A percentile compares a stretch with the other conserved stretches of the same genome.
Conservation (phyloP, 30 jellyfish, hydroid and myxozoan species). For the Mastigias papua region DNA sequence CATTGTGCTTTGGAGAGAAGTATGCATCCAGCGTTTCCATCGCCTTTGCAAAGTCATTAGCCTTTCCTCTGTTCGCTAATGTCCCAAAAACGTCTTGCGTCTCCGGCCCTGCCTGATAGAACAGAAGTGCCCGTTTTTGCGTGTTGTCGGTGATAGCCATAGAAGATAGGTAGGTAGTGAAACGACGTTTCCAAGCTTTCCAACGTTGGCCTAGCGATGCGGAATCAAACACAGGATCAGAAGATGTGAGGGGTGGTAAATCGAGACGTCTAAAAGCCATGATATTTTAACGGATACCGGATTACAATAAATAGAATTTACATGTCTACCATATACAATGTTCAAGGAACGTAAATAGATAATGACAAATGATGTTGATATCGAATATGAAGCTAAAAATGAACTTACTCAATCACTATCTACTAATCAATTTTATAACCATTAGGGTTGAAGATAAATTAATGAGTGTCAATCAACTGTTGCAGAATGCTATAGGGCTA, state of each 20-base stretch:
- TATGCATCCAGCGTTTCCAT: too few species aligned
- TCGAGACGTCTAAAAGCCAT: background rate
- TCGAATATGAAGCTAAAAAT: too few species aligned
- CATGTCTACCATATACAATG: background rate
- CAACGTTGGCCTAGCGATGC: constrained; percentile 22
- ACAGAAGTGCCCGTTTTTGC: constrained; percentile 38
- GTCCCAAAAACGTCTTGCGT: constrained; percentile 40
- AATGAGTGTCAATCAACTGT: too few species aligned
- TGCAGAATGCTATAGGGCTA: too few species aligned
- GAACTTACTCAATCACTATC: too few species aligned
- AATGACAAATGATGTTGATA: too few species aligned
- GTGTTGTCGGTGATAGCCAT: constrained; percentile 33
- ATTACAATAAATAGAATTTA: background rate
- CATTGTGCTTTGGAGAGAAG: constrained; percentile 24
- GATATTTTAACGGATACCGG: background rate
- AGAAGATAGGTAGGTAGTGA: constrained; percentile 17
- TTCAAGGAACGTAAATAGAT: too few species aligned
- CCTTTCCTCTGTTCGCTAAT: constrained; percentile 10
- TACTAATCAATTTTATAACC: too few species aligned
- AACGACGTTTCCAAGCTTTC: constrained; percentile 28
- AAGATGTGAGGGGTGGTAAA: background rate
- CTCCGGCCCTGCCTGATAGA: constrained; percentile 47
- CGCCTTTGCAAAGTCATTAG: constrained; percentile 21
- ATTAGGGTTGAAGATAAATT: too few species aligned
- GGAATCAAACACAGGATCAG: constrained; percentile 29